A percentile compares a stretch with the other conserved stretches of the same genome.
These are phyloP conservation scores for Capricornis sumatraensis DNA, from an alignment of 2,113 vertebrate species.

Conservation along the genomic window DNA sequence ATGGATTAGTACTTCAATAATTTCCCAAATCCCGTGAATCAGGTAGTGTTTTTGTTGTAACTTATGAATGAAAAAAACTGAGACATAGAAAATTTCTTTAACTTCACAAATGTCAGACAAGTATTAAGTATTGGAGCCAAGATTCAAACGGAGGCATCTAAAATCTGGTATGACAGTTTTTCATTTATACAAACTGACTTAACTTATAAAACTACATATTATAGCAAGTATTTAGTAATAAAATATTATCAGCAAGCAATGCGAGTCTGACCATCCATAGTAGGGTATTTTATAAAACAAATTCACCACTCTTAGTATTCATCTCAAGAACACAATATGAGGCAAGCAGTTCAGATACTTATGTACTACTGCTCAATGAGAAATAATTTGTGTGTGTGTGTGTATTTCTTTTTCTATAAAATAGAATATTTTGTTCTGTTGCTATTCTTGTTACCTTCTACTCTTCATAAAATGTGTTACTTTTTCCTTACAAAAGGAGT, in stretches of 20 bases:
- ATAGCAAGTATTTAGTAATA: neutral
- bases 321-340: neutral
- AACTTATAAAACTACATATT: neutral
- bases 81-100: neutral
- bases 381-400: neutral
- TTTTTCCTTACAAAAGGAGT: neutral
- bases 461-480: neutral
- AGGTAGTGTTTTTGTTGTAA: neutral
- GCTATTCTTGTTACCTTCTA: neutral
- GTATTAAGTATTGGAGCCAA: neutral
- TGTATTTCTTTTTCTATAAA: neutral
- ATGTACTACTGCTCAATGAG: neutral
- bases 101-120: neutral
- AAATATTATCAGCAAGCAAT: neutral
- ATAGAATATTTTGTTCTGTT: neutral
- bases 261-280: neutral
- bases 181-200: neutral
- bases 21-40: neutral
- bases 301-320: neutral
- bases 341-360: neutral
- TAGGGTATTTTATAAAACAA: neutral
- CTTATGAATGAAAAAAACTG: neutral
- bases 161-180: neutral
- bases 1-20: neutral
- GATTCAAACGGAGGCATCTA: neutral